Conservation (phyloP, 2,888 invertebrate species). For the Caenorhabditis sp. region DNA sequence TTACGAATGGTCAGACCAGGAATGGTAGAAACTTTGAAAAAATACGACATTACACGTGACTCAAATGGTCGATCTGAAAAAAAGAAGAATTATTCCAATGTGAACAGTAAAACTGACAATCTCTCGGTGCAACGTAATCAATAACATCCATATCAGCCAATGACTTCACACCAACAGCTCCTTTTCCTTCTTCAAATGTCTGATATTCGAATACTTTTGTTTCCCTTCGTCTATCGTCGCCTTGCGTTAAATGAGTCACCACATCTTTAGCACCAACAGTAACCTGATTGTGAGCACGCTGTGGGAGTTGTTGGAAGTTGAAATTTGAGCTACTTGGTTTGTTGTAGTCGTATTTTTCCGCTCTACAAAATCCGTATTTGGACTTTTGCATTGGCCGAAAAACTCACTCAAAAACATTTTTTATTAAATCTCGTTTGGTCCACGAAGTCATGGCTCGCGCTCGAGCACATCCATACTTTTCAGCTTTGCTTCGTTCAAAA, state of each 20-base stretch:
- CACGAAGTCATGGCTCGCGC: slow-evolving; percentile 20
- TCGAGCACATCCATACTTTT: slow-evolving; percentile 22
- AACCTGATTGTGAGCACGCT: neutral
- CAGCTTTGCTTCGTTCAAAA: neutral
- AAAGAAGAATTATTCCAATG: neutral
- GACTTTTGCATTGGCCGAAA: neutral
- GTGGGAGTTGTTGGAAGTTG: neutral
- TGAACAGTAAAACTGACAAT: slow-evolving; percentile 17
- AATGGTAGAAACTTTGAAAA: slow-evolving; percentile 15
- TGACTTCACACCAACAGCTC: slow-evolving; percentile 12
- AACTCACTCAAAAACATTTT: slow-evolving; percentile 20
- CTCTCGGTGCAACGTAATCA: slow-evolving; percentile 13
- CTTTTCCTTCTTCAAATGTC: slow-evolving; percentile 27
- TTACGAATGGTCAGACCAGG: slow-evolving; percentile 16
- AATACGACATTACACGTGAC: slow-evolving; percentile 20
- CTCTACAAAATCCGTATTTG: neutral
- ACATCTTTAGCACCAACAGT: neutral
- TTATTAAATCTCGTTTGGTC: slow-evolving; percentile 12
- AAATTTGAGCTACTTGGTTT: neutral
- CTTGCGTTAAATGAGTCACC: neutral
- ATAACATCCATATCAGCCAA: slow-evolving; percentile 15
- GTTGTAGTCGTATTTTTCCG: neutral
- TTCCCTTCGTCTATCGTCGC: slow-evolving; percentile 3
- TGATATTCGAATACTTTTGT: slow-evolving; percentile 21
- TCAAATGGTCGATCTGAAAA: slow-evolving; percentile 28